A percentile compares a stretch with the other conserved stretches of the same genome.
Evolutionary conservation across 2,113 vertebrate genomes (phyloP).

Genomic region (Cacatua alba): DNA sequence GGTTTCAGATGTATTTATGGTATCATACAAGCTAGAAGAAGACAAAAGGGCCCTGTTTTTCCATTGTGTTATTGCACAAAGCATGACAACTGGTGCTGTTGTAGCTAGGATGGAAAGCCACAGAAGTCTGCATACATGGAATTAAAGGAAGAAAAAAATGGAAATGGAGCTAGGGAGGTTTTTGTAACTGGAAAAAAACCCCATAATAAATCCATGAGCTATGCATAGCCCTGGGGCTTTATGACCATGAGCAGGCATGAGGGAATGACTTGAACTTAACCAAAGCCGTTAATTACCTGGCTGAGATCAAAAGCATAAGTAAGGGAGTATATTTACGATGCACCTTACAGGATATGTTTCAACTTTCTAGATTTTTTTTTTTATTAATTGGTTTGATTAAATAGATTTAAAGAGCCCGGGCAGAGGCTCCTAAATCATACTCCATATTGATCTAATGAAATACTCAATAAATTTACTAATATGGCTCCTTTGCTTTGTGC

Average conservation of each 20-base stretch:
- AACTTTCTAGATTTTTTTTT: constrained; percentile 80
- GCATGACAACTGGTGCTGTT: not conserved
- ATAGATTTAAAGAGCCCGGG: constrained; percentile 82
- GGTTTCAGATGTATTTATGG: not conserved
- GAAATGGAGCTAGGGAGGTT: constrained; percentile 61
- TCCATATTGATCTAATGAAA: constrained; percentile 85
- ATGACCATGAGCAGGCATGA: constrained; percentile 76
- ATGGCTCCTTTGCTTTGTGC: constrained; percentile 78
- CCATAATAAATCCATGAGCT: constrained; percentile 81
- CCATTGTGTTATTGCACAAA: not conserved
- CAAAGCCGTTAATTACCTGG: constrained; percentile 85
- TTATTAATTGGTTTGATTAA: constrained; percentile 88
- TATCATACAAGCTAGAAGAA: not conserved
- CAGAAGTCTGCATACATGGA: constrained; percentile 48
- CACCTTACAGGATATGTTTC: constrained; percentile 81
- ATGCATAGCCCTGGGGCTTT: constrained; percentile 72
- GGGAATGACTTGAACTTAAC: constrained; percentile 82
- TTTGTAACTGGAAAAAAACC: constrained; percentile 71
- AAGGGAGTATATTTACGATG: constrained; percentile 82
- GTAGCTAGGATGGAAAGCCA: constrained; percentile 9
- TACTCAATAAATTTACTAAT: constrained; percentile 86
- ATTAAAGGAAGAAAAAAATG: constrained; percentile 47
- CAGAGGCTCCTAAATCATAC: constrained; percentile 82
- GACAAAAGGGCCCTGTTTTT: not conserved
- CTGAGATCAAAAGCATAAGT: constrained; percentile 81